Percentiles rank a stretch among this genome's conserved stretches.
Evolutionary conservation across 1,140 invertebrate genomes (phyloP).

Genomic region (Drosophila nebulosa): DNA sequence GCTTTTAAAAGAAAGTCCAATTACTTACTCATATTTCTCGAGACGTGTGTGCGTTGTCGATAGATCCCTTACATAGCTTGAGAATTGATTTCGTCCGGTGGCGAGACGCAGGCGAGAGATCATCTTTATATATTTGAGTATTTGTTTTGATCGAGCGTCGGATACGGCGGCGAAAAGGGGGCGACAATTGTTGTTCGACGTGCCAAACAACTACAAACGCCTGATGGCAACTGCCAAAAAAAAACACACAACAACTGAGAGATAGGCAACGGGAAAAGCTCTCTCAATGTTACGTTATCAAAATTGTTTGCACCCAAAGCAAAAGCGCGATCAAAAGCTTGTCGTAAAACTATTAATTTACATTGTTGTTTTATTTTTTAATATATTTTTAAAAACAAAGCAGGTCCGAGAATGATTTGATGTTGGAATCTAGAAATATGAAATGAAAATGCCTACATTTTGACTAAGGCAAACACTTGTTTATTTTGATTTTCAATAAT

Average conservation of each 20-base stretch:
- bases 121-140: neutral
- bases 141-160: neutral
- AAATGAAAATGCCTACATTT: neutral
- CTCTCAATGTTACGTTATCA: neutral
- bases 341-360: neutral
- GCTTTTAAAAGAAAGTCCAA: neutral
- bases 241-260: too few species aligned
- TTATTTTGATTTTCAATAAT: neutral
- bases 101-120: neutral
- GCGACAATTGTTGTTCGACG: neutral
- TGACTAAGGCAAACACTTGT: neutral
- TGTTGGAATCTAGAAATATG: neutral
- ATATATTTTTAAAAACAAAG: neutral
- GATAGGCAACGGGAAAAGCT: neutral
- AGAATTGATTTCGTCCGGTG: neutral
- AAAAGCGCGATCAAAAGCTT: neutral
- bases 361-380: neutral
- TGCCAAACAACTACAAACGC: neutral
- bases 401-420: neutral
- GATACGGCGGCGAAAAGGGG: neutral
- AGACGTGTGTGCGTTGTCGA: neutral
- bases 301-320: neutral
- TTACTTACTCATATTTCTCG: neutral
- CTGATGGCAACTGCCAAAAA: neutral
- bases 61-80: neutral